phyloP scores from a whole-genome alignment of 2,888 invertebrate genomes.

The Crematogaster levior region DNA sequence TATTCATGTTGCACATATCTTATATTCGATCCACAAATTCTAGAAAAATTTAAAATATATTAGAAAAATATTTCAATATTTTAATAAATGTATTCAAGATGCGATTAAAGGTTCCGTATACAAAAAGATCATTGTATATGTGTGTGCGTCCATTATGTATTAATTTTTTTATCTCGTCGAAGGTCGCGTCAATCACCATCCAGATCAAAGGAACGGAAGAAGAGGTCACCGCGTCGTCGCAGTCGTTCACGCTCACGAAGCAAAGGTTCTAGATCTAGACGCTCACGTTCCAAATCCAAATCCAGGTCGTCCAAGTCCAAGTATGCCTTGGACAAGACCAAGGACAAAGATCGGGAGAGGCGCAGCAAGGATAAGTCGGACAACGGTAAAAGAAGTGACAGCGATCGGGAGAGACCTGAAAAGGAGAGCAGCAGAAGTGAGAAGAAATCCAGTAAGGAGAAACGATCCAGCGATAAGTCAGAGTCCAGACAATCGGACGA shows the following conservation, averaged over 20 bases:
- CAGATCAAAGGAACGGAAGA: conserved; percentile 83
- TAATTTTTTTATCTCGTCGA: not conserved
- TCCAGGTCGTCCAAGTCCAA: conserved; percentile 84
- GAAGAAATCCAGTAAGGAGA: conserved; percentile 79
- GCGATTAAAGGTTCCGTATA: not conserved
- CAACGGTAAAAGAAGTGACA: conserved; percentile 82
- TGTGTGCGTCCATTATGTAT: not conserved
- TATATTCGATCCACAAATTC: not conserved
- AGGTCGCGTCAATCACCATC: conserved; percentile 84
- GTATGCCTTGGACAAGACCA: conserved; percentile 82
- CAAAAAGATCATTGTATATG: not conserved
- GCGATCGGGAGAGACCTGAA: conserved; percentile 78
- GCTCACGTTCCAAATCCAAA: conserved; percentile 86
- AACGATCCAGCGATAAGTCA: conserved; percentile 72
- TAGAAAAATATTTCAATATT: not conserved
- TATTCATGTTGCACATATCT: not conserved
- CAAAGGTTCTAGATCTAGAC: conserved; percentile 86
- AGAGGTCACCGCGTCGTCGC: conserved; percentile 78
- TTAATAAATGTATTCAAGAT: not conserved
- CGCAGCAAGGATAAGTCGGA: conserved; percentile 79
- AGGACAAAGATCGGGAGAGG: conserved; percentile 80
- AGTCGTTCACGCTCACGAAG: conserved; percentile 86
- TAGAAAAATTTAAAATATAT: not conserved
- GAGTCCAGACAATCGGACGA: conserved; percentile 77
- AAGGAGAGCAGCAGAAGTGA: conserved; percentile 80